phyloP scores from a whole-genome alignment of 2,113 vertebrate genomes.

The Cardinalis cardinalis region DNA sequence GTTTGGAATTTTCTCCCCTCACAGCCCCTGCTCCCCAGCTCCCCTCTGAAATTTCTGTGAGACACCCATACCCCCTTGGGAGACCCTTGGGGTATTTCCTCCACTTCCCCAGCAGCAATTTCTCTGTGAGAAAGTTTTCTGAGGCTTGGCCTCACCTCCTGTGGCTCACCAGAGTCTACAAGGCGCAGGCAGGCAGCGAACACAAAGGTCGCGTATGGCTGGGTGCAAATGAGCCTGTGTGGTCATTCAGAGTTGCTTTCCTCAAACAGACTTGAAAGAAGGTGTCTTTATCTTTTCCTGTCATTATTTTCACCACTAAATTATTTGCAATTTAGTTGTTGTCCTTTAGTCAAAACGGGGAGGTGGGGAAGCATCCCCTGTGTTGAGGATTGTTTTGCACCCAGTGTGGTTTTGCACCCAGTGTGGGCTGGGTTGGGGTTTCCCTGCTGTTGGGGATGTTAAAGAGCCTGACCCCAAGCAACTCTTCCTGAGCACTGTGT shows the following conservation, averaged over 20 bases:
- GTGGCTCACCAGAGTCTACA: background rate
- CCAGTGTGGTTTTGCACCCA: rapidly evolving
- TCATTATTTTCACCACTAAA: background rate
- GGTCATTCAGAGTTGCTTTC: background rate
- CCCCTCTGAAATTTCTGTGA: background rate
- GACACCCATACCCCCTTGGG: background rate
- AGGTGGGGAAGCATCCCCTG: background rate
- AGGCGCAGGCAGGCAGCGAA: rapidly evolving
- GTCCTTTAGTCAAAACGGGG: background rate
- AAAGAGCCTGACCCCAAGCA: background rate
- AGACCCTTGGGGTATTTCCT: constrained; percentile 30
- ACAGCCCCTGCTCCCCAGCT: rapidly evolving
- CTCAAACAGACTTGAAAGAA: background rate
- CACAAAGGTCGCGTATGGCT: background rate
- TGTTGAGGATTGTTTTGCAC: background rate
- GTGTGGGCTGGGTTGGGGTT: background rate
- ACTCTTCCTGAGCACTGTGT: rapidly evolving
- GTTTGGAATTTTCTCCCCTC: background rate
- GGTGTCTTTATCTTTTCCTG: background rate
- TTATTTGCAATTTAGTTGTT: background rate
- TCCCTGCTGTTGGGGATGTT: background rate
- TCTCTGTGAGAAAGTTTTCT: constrained; percentile 21
- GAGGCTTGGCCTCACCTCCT: background rate
- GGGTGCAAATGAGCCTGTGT: background rate
- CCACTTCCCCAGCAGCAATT: background rate